Percentiles rank a stretch among this genome's conserved stretches.
These are phyloP conservation scores for Kryptopterus vitreolus DNA, from an alignment of 2,797 vertebrate genomes.

Conservation along the genomic window DNA sequence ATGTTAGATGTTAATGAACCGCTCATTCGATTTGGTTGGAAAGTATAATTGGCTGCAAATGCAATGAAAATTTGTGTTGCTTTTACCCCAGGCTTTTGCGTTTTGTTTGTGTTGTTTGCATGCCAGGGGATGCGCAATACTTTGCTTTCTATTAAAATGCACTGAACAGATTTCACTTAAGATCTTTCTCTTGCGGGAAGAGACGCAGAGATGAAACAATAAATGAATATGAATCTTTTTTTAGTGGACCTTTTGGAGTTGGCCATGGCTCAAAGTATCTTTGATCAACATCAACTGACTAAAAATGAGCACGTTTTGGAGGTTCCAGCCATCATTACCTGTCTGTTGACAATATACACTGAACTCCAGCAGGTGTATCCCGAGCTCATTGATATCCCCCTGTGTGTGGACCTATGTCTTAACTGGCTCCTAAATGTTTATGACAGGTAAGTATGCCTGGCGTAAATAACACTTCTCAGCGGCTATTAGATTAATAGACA, in stretches of 20 bases:
- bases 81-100: conserved; percentile 30
- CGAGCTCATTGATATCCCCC: conserved; percentile 78
- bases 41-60: conserved; percentile 48
- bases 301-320: conserved; percentile 79
- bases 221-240: conserved; percentile 42
- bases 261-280: conserved; percentile 76
- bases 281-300: conserved; percentile 78
- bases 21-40: background rate
- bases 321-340: conserved; percentile 77
- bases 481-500: background rate
- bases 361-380: conserved; percentile 77
- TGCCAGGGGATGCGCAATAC: conserved; percentile 31
- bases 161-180: conserved; percentile 46
- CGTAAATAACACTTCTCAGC: background rate
- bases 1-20: conserved; percentile 45
- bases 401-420: conserved; percentile 84
- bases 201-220: conserved; percentile 39
- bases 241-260: conserved; percentile 83
- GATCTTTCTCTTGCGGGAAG: conserved; percentile 22
- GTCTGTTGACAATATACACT: conserved; percentile 77
- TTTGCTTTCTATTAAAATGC: conserved; percentile 50
- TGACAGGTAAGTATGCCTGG: conserved; percentile 72
- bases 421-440: conserved; percentile 87
- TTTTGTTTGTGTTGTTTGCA: conserved; percentile 42
- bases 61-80: conserved; percentile 45